Conservation (phyloP, 2,888 invertebrate genomes). For the Tipula lateralis region DNA sequence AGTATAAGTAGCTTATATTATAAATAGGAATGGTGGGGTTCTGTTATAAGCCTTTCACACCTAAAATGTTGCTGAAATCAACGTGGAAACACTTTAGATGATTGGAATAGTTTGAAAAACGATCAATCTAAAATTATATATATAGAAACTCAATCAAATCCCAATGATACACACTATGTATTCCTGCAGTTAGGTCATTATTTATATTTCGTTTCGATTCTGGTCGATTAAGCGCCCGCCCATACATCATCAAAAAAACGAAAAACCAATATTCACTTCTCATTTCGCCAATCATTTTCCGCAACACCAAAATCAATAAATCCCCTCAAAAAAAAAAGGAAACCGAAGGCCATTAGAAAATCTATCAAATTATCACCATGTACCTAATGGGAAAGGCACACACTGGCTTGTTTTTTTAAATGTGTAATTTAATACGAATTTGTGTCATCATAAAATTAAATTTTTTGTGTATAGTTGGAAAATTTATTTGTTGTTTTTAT, state of each 20-base stretch:
- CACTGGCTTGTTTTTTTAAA: not conserved
- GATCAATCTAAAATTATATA: not conserved
- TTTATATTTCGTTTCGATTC: not conserved
- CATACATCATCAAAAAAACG: not conserved
- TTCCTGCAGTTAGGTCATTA: not conserved
- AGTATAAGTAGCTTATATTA: too few species aligned
- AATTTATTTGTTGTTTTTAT: slow-evolving; percentile 9
- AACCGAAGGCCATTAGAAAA: not conserved
- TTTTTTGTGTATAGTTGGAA: slow-evolving; percentile 16
- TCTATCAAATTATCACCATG: not conserved
- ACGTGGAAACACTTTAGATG: not conserved
- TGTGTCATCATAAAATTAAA: slow-evolving; percentile 11
- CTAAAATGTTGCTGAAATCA: too few species aligned
- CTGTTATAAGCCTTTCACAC: too few species aligned
- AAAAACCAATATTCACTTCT: not conserved
- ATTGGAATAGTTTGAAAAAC: not conserved
- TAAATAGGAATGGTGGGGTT: too few species aligned
- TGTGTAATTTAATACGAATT: slow-evolving; percentile 6
- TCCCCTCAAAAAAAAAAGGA: not conserved
- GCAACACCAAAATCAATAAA: not conserved
- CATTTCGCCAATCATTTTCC: not conserved
- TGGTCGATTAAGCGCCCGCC: not conserved
- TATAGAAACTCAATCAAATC: too few species aligned
- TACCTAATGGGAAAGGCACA: not conserved
- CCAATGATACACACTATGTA: not conserved